Percentiles rank a stretch among this genome's conserved stretches.
These are phyloP conservation scores for Eretmocerus hayati DNA, from an alignment of 2,888 invertebrate species.

Conservation along the genomic window DNA sequence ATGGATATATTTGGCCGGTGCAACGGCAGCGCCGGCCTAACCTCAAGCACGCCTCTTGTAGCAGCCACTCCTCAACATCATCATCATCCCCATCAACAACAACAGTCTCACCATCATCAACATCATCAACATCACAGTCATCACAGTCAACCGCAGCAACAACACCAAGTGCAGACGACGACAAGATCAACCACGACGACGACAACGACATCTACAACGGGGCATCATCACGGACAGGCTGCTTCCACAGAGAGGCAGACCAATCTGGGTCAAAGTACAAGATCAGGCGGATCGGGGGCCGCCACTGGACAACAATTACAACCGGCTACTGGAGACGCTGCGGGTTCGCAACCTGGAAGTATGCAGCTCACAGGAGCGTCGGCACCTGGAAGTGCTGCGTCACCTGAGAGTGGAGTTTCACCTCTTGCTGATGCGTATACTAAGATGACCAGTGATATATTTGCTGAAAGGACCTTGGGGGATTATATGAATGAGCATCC, in stretches of 20 bases:
- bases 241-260: too few relatives aligned
- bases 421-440: constrained; percentile 45
- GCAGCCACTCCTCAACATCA: constrained; percentile 34
- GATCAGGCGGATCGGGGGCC: neutral
- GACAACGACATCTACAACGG: constrained; percentile 6
- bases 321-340: constrained; percentile 14
- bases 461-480: constrained; percentile 79
- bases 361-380: constrained; percentile 46
- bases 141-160: constrained; percentile 21
- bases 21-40: constrained; percentile 40
- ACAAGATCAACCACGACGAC: neutral
- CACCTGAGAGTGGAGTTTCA: constrained; percentile 44
- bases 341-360: constrained; percentile 23
- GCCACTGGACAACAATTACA: neutral
- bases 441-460: constrained; percentile 84
- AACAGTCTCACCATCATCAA: constrained; percentile 21
- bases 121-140: constrained; percentile 21
- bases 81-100: constrained; percentile 27
- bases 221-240: constrained; percentile 1
- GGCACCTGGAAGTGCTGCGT: constrained; percentile 44
- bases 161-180: constrained; percentile 16
- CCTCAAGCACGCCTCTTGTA: too few relatives aligned
- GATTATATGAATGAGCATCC: constrained; percentile 86
- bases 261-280: too few relatives aligned
- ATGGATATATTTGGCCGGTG: constrained; percentile 47